Percentiles rank a stretch among this genome's conserved stretches.
Evolutionary conservation across 2,113 vertebrate species (phyloP).

Genomic region (Tylochromis polylepis): DNA sequence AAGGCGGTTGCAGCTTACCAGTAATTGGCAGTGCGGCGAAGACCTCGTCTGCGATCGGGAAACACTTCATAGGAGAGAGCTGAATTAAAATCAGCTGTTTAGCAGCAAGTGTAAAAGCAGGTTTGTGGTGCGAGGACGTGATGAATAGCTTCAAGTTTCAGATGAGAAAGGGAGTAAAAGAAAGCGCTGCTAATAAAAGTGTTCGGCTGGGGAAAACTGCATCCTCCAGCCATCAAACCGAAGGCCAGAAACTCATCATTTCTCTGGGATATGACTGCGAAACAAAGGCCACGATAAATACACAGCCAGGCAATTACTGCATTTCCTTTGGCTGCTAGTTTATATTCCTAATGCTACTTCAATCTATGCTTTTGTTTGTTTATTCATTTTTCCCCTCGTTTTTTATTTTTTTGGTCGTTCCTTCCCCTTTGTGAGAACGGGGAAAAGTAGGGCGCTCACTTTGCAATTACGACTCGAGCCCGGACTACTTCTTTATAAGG

Average conservation of each 20-base stretch:
- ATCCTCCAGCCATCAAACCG: conserved; percentile 26
- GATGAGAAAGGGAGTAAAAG: conserved; percentile 15
- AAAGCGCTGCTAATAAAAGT: conserved; percentile 63
- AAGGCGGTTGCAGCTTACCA: conserved; percentile 58
- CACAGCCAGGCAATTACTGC: conserved; percentile 65
- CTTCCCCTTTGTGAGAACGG: conserved; percentile 64
- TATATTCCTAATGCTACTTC: conserved; percentile 66
- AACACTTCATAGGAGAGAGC: conserved; percentile 68
- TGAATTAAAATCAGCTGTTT: conserved; percentile 83
- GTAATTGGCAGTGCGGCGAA: conserved; percentile 66
- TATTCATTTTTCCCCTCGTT: conserved; percentile 13
- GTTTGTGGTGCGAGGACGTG: conserved; percentile 65
- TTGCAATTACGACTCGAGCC: conserved; percentile 68
- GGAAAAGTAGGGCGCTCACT: conserved; percentile 75
- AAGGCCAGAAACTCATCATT: conserved; percentile 40
- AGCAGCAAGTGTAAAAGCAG: conserved; percentile 73
- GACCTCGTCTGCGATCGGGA: conserved; percentile 58
- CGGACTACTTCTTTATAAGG: conserved; percentile 72
- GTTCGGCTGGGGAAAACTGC: conserved; percentile 39
- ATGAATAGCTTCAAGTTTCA: conserved; percentile 72
- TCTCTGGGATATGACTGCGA: conserved; percentile 39
- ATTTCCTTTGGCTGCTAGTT: conserved; percentile 65
- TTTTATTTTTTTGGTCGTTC: conserved; percentile 59
- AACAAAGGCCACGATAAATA: conserved; percentile 65
- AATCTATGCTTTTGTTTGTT: conserved; percentile 68